phyloP scores from a whole-genome alignment of 1,140 invertebrate genomes.

The Venturia canescens region DNA sequence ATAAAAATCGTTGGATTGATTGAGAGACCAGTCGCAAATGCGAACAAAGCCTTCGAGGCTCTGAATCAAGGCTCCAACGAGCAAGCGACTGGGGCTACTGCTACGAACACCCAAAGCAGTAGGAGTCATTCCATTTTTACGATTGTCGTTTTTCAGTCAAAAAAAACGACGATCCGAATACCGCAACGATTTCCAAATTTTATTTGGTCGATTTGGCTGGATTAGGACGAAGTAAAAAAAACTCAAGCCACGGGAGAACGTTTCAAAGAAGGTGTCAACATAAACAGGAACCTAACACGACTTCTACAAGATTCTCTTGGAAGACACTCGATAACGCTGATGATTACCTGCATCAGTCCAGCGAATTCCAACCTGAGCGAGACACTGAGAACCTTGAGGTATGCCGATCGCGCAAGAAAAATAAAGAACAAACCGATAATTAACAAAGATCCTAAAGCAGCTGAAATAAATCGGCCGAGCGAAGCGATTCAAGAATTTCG shows the following conservation, averaged over 20 bases:
- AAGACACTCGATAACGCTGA: constrained; percentile 94
- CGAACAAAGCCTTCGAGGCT: constrained; percentile 82
- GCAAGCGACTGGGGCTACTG: constrained; percentile 91
- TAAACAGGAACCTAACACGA: constrained; percentile 95
- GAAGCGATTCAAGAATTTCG: constrained; percentile 82
- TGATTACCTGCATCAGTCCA: constrained; percentile 96
- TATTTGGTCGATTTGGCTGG: constrained; percentile 95
- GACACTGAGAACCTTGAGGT: constrained; percentile 91
- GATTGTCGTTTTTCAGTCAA: constrained; percentile 84
- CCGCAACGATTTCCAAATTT: constrained; percentile 87
- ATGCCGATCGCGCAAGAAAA: constrained; percentile 92
- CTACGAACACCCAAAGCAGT: constrained; percentile 95
- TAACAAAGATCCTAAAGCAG: constrained; percentile 89
- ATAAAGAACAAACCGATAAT: constrained; percentile 96
- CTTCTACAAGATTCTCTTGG: constrained; percentile 94
- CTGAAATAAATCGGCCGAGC: constrained; percentile 83
- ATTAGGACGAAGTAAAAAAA: constrained; percentile 94
- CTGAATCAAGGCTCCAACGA: constrained; percentile 85
- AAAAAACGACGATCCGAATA: constrained; percentile 81
- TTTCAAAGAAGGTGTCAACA: constrained; percentile 95
- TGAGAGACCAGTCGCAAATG: constrained; percentile 80
- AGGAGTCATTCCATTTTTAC: constrained; percentile 96
- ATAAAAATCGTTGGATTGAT: constrained; percentile 84
- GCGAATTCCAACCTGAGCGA: constrained; percentile 94
- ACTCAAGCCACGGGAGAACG: constrained; percentile 93